Percentiles rank a stretch among this genome's conserved stretches.
These are phyloP conservation scores for Benitochromis conjunctus DNA, from an alignment of 2,113 vertebrate genomes.

Conservation along the genomic window DNA sequence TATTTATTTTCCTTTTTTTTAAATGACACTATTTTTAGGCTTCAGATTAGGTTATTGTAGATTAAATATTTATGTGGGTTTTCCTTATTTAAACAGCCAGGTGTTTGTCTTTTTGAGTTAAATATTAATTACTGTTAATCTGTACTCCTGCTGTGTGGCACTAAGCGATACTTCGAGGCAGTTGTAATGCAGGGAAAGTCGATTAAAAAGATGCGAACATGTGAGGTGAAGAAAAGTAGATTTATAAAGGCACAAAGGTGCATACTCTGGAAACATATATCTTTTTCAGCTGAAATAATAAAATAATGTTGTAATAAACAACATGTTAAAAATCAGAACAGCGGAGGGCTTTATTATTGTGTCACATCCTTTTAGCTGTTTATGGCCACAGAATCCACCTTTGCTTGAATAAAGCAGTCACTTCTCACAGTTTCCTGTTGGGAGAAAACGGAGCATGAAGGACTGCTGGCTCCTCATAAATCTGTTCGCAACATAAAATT, in stretches of 20 bases:
- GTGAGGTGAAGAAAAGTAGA: neutral
- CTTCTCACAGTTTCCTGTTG: neutral
- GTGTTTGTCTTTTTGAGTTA: neutral
- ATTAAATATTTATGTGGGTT: neutral
- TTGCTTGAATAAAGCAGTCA: neutral
- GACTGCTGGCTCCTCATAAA: neutral
- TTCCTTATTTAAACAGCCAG: neutral
- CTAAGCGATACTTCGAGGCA: neutral
- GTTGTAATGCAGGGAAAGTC: neutral
- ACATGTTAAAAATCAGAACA: neutral
- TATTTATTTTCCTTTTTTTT: neutral
- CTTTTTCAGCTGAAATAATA: neutral
- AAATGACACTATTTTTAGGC: neutral
- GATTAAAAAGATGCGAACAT: neutral
- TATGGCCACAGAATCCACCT: neutral
- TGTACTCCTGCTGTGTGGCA: neutral
- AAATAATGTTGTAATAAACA: neutral
- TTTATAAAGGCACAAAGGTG: neutral
- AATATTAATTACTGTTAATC: neutral
- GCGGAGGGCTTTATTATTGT: neutral
- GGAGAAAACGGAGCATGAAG: neutral
- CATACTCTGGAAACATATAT: neutral
- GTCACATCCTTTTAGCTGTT: neutral
- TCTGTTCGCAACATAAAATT: neutral
- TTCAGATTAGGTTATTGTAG: neutral